Base-by-base conservation (phyloP, 1,140 invertebrate species). In the Drosophila pseudoobscura region DNA sequence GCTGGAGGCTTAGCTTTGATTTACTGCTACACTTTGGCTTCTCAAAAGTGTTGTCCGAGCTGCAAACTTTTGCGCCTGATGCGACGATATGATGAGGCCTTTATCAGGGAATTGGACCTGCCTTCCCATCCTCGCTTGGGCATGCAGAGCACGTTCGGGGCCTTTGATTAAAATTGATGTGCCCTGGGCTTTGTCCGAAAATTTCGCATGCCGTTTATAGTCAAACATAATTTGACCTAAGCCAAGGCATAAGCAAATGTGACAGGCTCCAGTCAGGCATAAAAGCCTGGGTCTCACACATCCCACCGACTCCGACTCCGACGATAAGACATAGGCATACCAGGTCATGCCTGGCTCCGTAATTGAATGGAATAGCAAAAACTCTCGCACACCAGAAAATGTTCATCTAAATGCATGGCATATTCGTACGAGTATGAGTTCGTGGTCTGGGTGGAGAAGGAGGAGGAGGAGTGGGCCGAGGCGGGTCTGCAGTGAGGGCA, bases 91-190 rank as follows among this genome's bases (percentile, higher is more conserved):
- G 73, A 55, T 56, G 74, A 60, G 44, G 73, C 35, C 69, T 73
- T 47, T 41, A 39, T 11, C 31, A 26, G 26, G 22, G 43, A 20
- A 47, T 24, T 45, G 59, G 43, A 24, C 51, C 39, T 47, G 59
- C 46, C 17, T n/a, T 59, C 43, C 3, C 45, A 13, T 69, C 8
- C 29, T 5, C 47, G 47, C 64, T 85, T 78, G 56, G n/a, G 39
- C 49, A 87, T 82, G 83, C 82, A 56, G 52, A 68, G 83, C 82
- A 87, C 82, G 82, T 87, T 69, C 39, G 56, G 75, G 54, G 78
- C 52, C 78, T 75, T 75, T 87, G 82, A 87, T 87, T 87, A 87
- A 87, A 87, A 88, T 87, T 82, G 83, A 87, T 87, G 80, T 76
- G 76, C 76, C 45, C 58, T 51, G 65, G 80, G 80, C 71, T 84